Conservation (phyloP, 2,113 vertebrate species). For the Mesoclemmys tuberculata region DNA sequence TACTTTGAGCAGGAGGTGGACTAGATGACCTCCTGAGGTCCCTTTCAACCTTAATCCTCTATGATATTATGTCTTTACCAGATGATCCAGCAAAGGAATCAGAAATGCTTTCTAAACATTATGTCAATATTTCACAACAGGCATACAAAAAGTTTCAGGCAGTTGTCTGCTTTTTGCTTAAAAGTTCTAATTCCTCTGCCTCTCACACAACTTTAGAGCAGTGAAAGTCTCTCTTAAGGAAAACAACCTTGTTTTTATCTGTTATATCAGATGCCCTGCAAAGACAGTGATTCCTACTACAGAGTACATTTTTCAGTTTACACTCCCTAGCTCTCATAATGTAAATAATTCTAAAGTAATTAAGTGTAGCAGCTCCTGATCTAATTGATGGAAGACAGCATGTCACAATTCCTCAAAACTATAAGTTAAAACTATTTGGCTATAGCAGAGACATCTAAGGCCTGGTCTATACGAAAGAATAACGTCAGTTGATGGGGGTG, state of each 20-base stretch:
- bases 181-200: background rate
- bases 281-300: slow-evolving; percentile 26
- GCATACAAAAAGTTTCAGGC: background rate
- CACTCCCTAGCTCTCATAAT: background rate
- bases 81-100: background rate
- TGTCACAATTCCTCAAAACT: slow-evolving; percentile 19
- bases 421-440: background rate
- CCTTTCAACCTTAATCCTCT: too few species aligned
- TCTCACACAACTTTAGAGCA: background rate
- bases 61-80: background rate
- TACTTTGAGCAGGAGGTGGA: too few species aligned
- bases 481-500: background rate
- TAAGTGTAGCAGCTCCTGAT: slow-evolving; percentile 52
- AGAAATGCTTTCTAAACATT: background rate
- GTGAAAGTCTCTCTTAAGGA: background rate
- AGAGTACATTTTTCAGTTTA: slow-evolving; percentile 24
- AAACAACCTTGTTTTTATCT: background rate
- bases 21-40: too few species aligned
- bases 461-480: background rate
- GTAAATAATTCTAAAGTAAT: slow-evolving; percentile 42
- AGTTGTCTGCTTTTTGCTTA: background rate
- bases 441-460: background rate
- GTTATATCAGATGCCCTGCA: background rate
- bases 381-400: slow-evolving; percentile 59
- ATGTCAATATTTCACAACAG: background rate